Evolutionary conservation across 2,888 invertebrate species (phyloP), one percentile per base, ranked within the genome.

Genomic region (Polyommatus iphigenia): DNA sequence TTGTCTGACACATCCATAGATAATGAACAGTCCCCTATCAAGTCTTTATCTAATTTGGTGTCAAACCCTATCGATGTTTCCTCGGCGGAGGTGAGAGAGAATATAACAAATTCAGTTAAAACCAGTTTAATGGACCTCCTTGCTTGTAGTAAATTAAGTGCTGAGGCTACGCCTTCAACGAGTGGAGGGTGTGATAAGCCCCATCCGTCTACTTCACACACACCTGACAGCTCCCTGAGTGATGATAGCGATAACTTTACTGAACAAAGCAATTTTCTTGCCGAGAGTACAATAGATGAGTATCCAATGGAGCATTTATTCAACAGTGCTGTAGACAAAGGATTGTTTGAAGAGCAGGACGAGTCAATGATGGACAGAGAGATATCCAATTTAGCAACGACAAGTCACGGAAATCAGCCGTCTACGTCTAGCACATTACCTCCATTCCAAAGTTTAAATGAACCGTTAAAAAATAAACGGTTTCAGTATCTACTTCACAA

Each of bases 11-110:
- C 87, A 80, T 89, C 90, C 59, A 67, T 87, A 83, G 92, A 91
- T 83, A 90, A 85, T 87, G 92, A 91, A 82, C 95, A 95, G 84
- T 95, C 95, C 76, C 95, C 95, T 76, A 95, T 95, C 41, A 95
- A 95, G 86, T 96, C 95, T 78, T 88, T 96, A 80, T 96, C 96
- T 77, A 95, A 95, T 87, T 90, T 95, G 84, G 95, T 95, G 79
- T 95, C 95, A 83, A 95, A 92, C 91, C 95, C 93, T 67, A 89
- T 93, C 83, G 90, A 92, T 82, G 82, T 88, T 75, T 84, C 87
- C 78, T 83, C 88, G 76, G 88, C 90, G 71, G 88, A 83, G 79
- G 85, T 86, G 80, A 87, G 91, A 81, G 86, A 87, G 46, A 77
- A 87, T 57, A 85, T 91, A 81, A 87, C 89, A 71, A 90, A 89